Conservation (phyloP, 2,888 invertebrate species). For the Orthonychiurus folsomi region DNA sequence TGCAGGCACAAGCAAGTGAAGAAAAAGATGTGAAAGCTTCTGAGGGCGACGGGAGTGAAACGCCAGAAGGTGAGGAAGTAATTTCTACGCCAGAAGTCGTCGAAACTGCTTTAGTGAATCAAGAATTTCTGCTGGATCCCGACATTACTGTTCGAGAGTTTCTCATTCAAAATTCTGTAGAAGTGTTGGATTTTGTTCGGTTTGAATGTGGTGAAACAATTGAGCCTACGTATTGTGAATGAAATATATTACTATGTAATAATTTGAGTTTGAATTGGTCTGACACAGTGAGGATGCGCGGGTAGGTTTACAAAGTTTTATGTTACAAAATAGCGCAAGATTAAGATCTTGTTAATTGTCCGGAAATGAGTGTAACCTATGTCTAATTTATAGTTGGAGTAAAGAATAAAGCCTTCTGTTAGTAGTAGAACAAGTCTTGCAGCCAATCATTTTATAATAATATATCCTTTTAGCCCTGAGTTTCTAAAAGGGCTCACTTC, state of each 20-base stretch:
- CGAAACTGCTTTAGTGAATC: slow-evolving; percentile 70
- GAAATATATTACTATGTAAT: not conserved
- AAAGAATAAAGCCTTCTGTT: not conserved
- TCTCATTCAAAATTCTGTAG: slow-evolving; percentile 50
- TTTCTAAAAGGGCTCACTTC: too few relatives aligned
- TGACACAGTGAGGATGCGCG: too few relatives aligned
- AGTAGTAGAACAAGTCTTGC: not conserved
- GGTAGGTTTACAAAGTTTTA: too few relatives aligned
- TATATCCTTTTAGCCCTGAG: not conserved
- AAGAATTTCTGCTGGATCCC: slow-evolving; percentile 77
- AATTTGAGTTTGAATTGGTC: too few relatives aligned
- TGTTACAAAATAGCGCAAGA: too few relatives aligned
- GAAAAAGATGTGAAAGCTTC: slow-evolving; percentile 2
- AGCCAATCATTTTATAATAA: not conserved
- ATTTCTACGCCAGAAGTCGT: slow-evolving; percentile 45
- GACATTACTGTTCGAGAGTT: slow-evolving; percentile 63
- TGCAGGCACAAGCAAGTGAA: slow-evolving; percentile 30
- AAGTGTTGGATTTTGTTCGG: slow-evolving; percentile 69
- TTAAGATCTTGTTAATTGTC: too few relatives aligned
- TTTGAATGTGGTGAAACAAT: slow-evolving; percentile 73
- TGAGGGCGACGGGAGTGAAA: slow-evolving; percentile 43
- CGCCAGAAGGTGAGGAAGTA: slow-evolving; percentile 51
- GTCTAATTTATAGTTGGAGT: not conserved
- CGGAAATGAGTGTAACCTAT: not conserved
- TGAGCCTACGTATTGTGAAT: slow-evolving; percentile 18